Evolutionary conservation across 2,113 vertebrate genomes (phyloP).

Genomic region (Marmota flaviventris): DNA sequence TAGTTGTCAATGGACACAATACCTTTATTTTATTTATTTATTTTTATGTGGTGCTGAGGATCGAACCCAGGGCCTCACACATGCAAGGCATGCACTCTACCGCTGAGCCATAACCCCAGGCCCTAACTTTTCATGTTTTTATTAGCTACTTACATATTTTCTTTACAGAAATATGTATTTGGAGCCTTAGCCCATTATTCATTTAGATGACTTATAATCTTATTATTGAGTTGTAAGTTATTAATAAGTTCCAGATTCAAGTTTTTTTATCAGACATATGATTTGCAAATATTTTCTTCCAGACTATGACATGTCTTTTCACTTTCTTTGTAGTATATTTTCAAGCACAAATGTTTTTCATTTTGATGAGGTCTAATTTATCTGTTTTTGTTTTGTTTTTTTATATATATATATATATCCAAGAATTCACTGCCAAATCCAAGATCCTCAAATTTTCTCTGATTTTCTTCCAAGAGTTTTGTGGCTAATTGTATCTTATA

Average conservation of each 20-base stretch:
- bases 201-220: neutral
- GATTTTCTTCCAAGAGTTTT: neutral
- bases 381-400: neutral
- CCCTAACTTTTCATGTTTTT: too few species aligned
- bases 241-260: neutral
- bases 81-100: too few species aligned
- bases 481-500: neutral
- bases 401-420: neutral
- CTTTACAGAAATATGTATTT: neutral
- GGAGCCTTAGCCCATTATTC: neutral
- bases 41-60: too few species aligned
- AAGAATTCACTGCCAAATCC: neutral
- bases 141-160: neutral
- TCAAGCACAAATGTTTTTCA: too few species aligned
- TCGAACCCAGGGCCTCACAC: too few species aligned
- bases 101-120: too few species aligned
- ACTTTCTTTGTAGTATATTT: neutral
- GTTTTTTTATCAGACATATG: neutral
- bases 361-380: too few species aligned
- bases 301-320: neutral
- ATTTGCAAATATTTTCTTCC: slow-evolving; percentile 9
- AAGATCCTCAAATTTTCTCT: neutral
- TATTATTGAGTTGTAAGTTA: neutral
- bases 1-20: too few species aligned
- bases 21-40: too few species aligned